A percentile compares a stretch with the other conserved stretches of the same genome.
These are phyloP conservation scores for Halcyon chelicuti DNA, from an alignment of 2,797 vertebrate genomes.

Conservation along the genomic window DNA sequence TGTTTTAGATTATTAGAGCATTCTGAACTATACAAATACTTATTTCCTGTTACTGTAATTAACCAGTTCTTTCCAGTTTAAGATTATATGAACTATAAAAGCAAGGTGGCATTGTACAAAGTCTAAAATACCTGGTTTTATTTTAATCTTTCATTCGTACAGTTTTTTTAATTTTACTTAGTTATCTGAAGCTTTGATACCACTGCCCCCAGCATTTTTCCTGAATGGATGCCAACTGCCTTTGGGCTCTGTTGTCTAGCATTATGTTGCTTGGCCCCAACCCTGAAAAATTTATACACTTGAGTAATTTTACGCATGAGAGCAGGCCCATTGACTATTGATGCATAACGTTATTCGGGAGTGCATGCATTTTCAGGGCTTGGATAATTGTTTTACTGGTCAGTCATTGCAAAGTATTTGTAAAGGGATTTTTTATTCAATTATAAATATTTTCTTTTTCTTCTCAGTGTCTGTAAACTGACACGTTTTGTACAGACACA, in stretches of 20 bases:
- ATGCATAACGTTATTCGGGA: background rate
- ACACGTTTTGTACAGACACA: background rate
- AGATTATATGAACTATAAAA: background rate
- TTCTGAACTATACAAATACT: background rate
- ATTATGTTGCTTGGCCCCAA: background rate
- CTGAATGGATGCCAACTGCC: background rate
- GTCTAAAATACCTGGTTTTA: background rate
- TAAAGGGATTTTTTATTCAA: background rate
- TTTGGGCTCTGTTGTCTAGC: background rate
- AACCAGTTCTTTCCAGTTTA: background rate
- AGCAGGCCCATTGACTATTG: conserved; percentile 13
- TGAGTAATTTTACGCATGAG: conserved; percentile 34
- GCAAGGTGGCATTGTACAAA: background rate
- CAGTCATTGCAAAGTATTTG: background rate
- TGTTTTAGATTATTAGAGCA: background rate
- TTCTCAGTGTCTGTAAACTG: background rate
- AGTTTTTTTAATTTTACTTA: conserved; percentile 24
- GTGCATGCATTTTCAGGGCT: background rate
- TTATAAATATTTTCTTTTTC: background rate
- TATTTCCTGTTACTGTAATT: background rate
- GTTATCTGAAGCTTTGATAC: background rate
- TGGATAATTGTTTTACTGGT: conserved; percentile 21
- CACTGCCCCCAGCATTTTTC: background rate
- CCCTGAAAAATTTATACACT: conserved; percentile 45
- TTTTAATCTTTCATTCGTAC: background rate